A percentile compares a stretch with the other conserved stretches of the same genome.
Conservation (phyloP, 2,888 invertebrate species). For the Poecilus cupreus region DNA sequence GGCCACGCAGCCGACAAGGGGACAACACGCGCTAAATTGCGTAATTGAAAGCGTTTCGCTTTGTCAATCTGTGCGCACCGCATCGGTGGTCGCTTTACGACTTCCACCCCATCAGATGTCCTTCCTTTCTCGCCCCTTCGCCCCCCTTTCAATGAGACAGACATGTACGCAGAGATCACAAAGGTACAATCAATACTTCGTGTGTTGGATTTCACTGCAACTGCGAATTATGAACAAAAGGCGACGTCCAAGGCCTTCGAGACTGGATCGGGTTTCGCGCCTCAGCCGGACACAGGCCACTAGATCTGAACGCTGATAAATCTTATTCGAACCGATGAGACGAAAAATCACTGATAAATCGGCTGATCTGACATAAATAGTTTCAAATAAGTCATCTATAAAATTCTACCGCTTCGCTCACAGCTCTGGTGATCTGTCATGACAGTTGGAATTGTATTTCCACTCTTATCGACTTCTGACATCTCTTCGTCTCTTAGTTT, state of each 20-base stretch:
- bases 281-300: constrained; percentile 18
- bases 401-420: constrained; percentile 60
- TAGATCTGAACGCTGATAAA: constrained; percentile 64
- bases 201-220: constrained; percentile 13
- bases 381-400: constrained; percentile 67
- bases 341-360: constrained; percentile 67
- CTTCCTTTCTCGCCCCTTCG: not conserved
- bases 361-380: constrained; percentile 66
- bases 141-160: not conserved
- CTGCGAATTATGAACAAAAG: constrained; percentile 56
- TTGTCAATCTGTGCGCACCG: constrained; percentile 48
- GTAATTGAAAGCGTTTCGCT: constrained; percentile 58
- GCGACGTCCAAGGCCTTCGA: constrained; percentile 11
- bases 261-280: constrained; percentile 35
- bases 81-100: constrained; percentile 37
- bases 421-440: not conserved
- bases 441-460: constrained; percentile 41
- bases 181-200: constrained; percentile 15
- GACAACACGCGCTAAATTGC: constrained; percentile 53
- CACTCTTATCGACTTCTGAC: not conserved
- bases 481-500: constrained; percentile 20
- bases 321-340: constrained; percentile 65
- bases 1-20: constrained; percentile 31
- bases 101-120: constrained; percentile 5
- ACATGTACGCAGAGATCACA: not conserved